Percentiles rank a stretch among this genome's conserved stretches.
Conservation (phyloP, 30 jellyfish, hydroid and myxozoan genomes). For the Aurelia coerulea region DNA sequence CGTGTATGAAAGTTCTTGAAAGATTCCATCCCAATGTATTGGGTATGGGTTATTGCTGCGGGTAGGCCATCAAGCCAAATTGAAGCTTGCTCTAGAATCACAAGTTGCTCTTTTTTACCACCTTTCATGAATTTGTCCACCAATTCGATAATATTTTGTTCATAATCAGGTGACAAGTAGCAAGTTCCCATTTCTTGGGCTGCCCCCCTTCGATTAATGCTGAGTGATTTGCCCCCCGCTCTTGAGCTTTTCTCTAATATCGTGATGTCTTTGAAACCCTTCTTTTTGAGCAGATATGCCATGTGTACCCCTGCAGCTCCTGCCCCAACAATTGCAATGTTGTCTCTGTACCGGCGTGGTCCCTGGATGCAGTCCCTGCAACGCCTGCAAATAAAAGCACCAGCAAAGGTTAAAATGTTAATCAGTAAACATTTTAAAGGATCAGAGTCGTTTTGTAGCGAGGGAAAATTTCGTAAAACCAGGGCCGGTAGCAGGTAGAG, state of each 20-base stretch:
- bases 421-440: not conserved
- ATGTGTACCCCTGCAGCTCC: constrained; percentile 96
- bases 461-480: no score
- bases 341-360: constrained; percentile 69
- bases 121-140: constrained; percentile 39
- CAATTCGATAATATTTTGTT: constrained; percentile 65
- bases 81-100: constrained; percentile 73
- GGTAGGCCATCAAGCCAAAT: constrained; percentile 67
- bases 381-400: not conserved
- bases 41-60: constrained; percentile 19
- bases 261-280: constrained; percentile 68
- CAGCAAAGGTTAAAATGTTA: not conserved
- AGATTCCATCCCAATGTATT: constrained; percentile 52
- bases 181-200: constrained; percentile 91
- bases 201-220: constrained; percentile 72
- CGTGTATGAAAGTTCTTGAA: constrained; percentile 47
- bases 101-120: constrained; percentile 36
- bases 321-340: constrained; percentile 95
- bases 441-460: no score
- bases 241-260: constrained; percentile 59
- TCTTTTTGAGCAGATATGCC: constrained; percentile 84
- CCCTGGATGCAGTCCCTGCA: constrained; percentile 56
- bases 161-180: constrained; percentile 85
- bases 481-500: no score
- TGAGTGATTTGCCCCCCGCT: constrained; percentile 85